Base-by-base conservation (phyloP, 2,888 invertebrate genomes). In the Lithosia quadra region DNA sequence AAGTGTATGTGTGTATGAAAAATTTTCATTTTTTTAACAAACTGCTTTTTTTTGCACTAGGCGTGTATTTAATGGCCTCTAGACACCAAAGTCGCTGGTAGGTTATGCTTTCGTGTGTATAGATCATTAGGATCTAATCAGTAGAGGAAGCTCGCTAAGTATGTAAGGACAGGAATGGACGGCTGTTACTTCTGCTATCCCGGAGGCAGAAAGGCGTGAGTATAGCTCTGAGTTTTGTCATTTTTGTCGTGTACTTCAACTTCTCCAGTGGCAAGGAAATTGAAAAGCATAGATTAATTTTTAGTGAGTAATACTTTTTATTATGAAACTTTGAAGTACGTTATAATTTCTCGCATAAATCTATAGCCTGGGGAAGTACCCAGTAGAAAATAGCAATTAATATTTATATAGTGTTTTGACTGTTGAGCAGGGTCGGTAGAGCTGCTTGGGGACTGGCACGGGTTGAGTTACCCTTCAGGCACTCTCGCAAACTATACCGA, bases 301-400 rank as follows among this genome's bases (percentile, higher is more conserved):
- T 18, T 9, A 49, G n/a, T 49, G 43, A 43, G 18, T 18, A 43
- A 43, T 43, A 18, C 18, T 43, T 43, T 18, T 49, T 49, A 49
- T 49, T 49, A 49, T 49, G 49, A 49, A 49, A 49, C n/a, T 49
- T 49, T 49, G 8, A 18, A 18, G 49, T 49, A 49, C 49, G 49
- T 49, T 18, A n/a, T 49, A n/a, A 49, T n/a, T 49, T 49, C 8
- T 18, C 49, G 49, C 49, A 49, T 49, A 49, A 49, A 49, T 49
- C n/a, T n/a, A 49, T 49, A 49, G 49, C n/a, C 49, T 49, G n/a
- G 49, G n/a, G 49, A 49, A n/a, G 49, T 49, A 49, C 49, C n/a
- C 49, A n/a, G n/a, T 9, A 18, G 49, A 49, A 49, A 49, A 49
- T n/a, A 18, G 18, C 49, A 49, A n/a, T 2, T 49, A 49, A 18